Conservation (phyloP, 2,888 invertebrate species). For the Tromatobia lineatoria region DNA sequence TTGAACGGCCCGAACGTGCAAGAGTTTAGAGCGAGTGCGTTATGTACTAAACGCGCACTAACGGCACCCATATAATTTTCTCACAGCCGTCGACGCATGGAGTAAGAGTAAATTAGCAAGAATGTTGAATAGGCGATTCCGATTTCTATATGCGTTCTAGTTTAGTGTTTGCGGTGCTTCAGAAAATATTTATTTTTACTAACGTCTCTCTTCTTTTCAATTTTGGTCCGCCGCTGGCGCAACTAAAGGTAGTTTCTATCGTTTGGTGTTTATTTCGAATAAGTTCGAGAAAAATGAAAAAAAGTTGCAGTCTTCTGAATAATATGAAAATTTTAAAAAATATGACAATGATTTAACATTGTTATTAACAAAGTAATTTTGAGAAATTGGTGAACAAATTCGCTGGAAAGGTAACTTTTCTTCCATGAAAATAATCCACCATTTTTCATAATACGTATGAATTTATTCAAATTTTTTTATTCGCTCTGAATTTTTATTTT, state of each 20-base stretch:
- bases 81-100: conserved; percentile 22
- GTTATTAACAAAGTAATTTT: no score
- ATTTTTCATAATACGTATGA: no score
- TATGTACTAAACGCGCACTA: conserved; percentile 15
- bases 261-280: no score
- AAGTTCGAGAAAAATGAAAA: no score
- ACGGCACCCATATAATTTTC: conserved; percentile 46
- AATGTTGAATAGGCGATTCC: background rate
- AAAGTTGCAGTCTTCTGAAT: no score
- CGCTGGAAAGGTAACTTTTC: no score
- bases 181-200: background rate
- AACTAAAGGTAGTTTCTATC: background rate
- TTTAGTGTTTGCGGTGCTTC: background rate
- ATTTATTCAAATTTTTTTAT: no score
- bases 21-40: conserved; percentile 36
- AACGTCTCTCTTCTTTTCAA: background rate
- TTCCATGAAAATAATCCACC: no score
- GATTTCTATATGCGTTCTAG: background rate
- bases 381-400: no score
- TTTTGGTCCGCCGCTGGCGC: background rate
- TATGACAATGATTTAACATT: no score
- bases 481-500: no score
- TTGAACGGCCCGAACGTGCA: conserved; percentile 26
- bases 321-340: no score
- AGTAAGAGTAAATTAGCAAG: conserved; percentile 16